Percentiles rank a stretch among this genome's conserved stretches.
phyloP scores from a whole-genome alignment of 2,797 vertebrate species.

The Melanotaenia boesemani region DNA sequence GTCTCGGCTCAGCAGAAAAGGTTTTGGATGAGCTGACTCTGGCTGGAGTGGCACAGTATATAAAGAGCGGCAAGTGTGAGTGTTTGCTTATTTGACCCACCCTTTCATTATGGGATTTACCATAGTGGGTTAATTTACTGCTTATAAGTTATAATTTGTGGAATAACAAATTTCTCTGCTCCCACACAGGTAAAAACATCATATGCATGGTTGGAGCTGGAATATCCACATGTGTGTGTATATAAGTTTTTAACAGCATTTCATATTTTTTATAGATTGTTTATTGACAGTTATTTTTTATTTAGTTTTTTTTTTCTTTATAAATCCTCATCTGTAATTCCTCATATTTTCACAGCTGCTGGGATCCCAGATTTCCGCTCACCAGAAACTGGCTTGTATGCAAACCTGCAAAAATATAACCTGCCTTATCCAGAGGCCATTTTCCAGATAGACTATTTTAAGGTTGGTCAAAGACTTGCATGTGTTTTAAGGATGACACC shows the following conservation, averaged over 20 bases:
- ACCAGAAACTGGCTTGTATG: conserved; percentile 90
- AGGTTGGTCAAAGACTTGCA: conserved; percentile 76
- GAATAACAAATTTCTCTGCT: conserved; percentile 8
- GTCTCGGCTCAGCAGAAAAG: conserved; percentile 85
- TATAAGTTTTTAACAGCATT: neutral
- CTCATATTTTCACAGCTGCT: conserved; percentile 80
- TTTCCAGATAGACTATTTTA: conserved; percentile 93
- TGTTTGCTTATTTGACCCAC: neutral
- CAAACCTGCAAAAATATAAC: conserved; percentile 90
- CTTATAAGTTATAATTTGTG: conserved; percentile 6
- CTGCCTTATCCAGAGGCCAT: conserved; percentile 94
- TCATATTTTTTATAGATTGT: neutral
- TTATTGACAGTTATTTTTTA: neutral
- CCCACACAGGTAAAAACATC: conserved; percentile 86
- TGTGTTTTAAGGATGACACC: neutral
- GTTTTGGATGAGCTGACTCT: conserved; percentile 90
- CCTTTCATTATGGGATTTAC: neutral
- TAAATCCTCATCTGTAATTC: neutral
- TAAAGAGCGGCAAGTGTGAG: conserved; percentile 90
- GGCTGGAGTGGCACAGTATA: conserved; percentile 87
- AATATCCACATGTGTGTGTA: conserved; percentile 92
- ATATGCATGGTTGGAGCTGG: conserved; percentile 95
- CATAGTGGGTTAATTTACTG: neutral
- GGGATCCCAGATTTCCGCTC: conserved; percentile 96
- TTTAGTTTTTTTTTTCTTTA: neutral